Evolutionary conservation across 2,797 vertebrate species (phyloP).

Genomic region (Stomatorhinus walkeri): DNA sequence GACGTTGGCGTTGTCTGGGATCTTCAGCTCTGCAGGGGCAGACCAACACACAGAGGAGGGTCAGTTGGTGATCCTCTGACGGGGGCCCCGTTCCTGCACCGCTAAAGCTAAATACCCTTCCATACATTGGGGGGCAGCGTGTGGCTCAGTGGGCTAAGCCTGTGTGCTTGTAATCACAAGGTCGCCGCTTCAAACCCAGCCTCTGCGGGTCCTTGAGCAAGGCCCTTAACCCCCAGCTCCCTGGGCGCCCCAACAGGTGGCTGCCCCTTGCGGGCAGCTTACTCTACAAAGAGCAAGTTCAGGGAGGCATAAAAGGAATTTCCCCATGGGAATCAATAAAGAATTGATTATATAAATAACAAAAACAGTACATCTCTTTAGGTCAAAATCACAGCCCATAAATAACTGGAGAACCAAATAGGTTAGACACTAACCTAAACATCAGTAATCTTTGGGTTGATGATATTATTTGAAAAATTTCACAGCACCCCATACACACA

Average conservation of each 20-base stretch:
- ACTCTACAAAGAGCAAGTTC: too few relatives aligned
- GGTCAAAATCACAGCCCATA: not conserved
- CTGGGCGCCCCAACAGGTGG: too few relatives aligned
- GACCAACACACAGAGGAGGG: not conserved
- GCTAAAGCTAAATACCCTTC: not conserved
- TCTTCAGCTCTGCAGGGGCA: slow-evolving; percentile 66
- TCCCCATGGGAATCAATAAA: too few relatives aligned
- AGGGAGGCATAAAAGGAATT: too few relatives aligned
- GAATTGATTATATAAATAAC: not conserved
- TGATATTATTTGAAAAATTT: not conserved
- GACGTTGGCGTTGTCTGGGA: slow-evolving; percentile 77
- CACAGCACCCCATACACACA: not conserved
- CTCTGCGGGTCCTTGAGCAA: too few relatives aligned
- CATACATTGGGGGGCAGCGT: not conserved
- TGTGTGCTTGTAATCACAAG: too few relatives aligned
- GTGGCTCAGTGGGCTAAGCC: too few relatives aligned
- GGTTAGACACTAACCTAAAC: not conserved
- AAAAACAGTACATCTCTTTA: not conserved
- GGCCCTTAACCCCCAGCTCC: too few relatives aligned
- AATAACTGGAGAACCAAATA: not conserved
- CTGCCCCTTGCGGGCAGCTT: too few relatives aligned
- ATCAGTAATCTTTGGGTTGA: not conserved
- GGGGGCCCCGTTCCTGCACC: not conserved
- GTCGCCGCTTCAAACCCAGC: too few relatives aligned
- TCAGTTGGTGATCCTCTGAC: not conserved